A percentile compares a stretch with the other conserved stretches of the same genome.
Conservation (phyloP, 2,113 vertebrate genomes). For the Tetrax tetrax region DNA sequence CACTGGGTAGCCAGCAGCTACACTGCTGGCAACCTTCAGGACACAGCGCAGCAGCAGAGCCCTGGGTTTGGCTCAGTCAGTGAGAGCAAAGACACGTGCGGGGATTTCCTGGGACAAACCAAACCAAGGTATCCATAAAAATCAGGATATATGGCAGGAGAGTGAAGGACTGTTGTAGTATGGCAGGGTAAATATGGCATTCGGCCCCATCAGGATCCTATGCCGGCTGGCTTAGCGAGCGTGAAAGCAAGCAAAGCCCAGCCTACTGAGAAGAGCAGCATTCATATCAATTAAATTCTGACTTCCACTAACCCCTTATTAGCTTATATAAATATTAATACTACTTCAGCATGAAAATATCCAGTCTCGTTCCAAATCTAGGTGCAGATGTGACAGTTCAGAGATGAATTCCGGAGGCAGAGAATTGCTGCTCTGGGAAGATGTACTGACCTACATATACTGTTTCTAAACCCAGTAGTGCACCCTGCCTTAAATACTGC, state of each 20-base stretch:
- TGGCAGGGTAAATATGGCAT: background rate
- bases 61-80: background rate
- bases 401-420: background rate
- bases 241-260: background rate
- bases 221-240: background rate
- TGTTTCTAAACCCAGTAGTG: background rate
- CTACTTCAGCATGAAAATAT: background rate
- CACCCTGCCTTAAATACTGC: background rate
- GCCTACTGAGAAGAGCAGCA: background rate
- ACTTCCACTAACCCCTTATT: background rate
- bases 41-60: background rate
- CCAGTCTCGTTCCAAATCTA: background rate
- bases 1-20: background rate
- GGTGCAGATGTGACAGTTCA: background rate
- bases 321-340: constrained; percentile 3
- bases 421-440: background rate
- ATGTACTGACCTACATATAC: background rate
- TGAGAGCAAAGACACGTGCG: fast-evolving
- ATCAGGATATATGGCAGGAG: background rate
- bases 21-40: background rate
- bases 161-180: background rate
- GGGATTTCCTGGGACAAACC: background rate
- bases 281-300: background rate
- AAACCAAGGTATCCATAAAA: background rate
- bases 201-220: background rate